These are phyloP conservation scores for Diuraphis noxia DNA, from an alignment of 1,140 invertebrate species.

Conservation along the genomic window DNA sequence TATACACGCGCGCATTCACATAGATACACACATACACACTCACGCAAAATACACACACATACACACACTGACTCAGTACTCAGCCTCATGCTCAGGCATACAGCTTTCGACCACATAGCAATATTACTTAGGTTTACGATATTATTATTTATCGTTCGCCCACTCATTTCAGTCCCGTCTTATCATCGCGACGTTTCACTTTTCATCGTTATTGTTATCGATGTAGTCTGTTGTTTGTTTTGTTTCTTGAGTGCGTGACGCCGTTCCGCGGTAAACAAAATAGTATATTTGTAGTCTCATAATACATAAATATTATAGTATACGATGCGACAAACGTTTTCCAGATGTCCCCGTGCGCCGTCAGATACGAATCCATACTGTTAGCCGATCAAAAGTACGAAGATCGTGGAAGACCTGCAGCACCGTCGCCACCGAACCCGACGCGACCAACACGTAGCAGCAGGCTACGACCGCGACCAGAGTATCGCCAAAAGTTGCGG, in stretches of 20 bases:
- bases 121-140: background rate
- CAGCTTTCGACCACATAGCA: background rate
- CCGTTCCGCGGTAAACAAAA: too few species aligned
- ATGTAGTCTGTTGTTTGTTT: background rate
- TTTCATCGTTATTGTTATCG: background rate
- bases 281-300: too few species aligned
- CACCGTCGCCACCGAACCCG: background rate
- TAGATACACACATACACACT: background rate
- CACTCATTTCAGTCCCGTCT: slow-evolving; percentile 16
- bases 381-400: slow-evolving; percentile 50
- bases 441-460: background rate
- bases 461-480: background rate
- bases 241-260: background rate
- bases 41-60: background rate
- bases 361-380: slow-evolving; percentile 19
- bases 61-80: too few species aligned
- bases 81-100: too few species aligned
- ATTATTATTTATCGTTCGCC: slow-evolving; percentile 2
- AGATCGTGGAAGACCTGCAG: background rate
- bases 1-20: too few species aligned
- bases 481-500: background rate
- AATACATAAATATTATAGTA: background rate
- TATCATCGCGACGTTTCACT: slow-evolving; percentile 5
- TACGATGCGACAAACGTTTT: background rate
- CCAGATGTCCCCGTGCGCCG: slow-evolving; percentile 33